These are phyloP conservation scores for Strigops habroptila DNA, from an alignment of 2,113 vertebrate genomes.

Conservation along the genomic window DNA sequence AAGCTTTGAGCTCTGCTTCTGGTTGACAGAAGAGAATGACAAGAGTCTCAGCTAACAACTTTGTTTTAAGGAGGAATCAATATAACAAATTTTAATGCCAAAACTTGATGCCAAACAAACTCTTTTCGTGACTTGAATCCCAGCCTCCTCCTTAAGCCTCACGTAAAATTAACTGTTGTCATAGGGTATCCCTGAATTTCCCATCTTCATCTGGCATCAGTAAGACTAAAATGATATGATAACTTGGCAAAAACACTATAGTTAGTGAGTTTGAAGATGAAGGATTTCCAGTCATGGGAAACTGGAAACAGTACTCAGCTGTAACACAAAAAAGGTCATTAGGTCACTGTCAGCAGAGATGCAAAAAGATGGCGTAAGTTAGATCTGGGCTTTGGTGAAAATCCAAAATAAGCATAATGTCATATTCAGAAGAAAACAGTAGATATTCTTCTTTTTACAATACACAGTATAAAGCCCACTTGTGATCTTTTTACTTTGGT, in stretches of 20 bases:
- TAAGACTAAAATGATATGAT: not conserved
- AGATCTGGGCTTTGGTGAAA: not conserved
- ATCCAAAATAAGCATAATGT: not conserved
- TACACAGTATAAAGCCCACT: not conserved
- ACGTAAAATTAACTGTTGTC: not conserved
- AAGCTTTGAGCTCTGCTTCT: not conserved
- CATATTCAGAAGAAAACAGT: not conserved
- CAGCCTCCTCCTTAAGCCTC: not conserved
- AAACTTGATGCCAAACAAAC: not conserved
- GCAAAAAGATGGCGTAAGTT: not conserved
- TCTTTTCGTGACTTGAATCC: not conserved
- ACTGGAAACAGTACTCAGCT: not conserved
- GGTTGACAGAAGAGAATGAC: not conserved
- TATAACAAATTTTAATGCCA: not conserved
- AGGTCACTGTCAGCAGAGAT: not conserved
- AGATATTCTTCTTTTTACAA: not conserved
- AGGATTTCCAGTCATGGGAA: not conserved
- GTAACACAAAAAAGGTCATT: not conserved
- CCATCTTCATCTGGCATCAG: not conserved
- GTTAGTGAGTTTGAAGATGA: not conserved
- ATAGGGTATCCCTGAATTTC: not conserved
- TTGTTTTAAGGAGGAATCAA: not conserved
- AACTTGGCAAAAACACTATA: not conserved
- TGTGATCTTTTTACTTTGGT: not conserved
- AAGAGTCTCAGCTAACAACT: not conserved